These are phyloP conservation scores for Ischnura elegans DNA, from an alignment of 2,888 invertebrate species.

Conservation along the genomic window DNA sequence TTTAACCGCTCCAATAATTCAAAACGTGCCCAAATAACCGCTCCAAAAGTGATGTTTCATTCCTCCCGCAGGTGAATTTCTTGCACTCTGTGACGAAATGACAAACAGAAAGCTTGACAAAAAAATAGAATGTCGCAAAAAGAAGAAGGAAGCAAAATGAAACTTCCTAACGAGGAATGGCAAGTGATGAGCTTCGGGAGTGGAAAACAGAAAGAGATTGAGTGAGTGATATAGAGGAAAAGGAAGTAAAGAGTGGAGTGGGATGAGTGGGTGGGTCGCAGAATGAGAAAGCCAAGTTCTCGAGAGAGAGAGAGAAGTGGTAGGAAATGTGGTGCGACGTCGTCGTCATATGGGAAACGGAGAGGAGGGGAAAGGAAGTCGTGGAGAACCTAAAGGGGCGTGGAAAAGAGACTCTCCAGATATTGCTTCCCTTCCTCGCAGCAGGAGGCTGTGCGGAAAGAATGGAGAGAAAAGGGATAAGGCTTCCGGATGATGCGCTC, in stretches of 20 bases:
- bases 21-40: slow-evolving; percentile 1
- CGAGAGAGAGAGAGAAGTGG: not conserved
- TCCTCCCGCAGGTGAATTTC: too few relatives aligned
- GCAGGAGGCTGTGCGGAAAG: not conserved
- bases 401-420: not conserved
- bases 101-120: not conserved
- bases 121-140: not conserved
- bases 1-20: not conserved
- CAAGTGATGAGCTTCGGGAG: slow-evolving; percentile 11
- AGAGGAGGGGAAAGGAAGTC: not conserved
- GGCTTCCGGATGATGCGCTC: not conserved
- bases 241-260: not conserved
- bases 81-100: not conserved
- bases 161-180: not conserved
- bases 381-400: not conserved
- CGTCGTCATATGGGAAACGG: not conserved
- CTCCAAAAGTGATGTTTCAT: not conserved
- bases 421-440: not conserved
- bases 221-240: not conserved
- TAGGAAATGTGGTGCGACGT: not conserved
- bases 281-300: slow-evolving; percentile 14
- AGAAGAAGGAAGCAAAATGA: not conserved
- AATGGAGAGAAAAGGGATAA: not conserved
- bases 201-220: not conserved
- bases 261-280: not conserved